These are phyloP conservation scores for Leptatherina wallacei DNA, from an alignment of 2,797 vertebrate species.

Conservation along the genomic window DNA sequence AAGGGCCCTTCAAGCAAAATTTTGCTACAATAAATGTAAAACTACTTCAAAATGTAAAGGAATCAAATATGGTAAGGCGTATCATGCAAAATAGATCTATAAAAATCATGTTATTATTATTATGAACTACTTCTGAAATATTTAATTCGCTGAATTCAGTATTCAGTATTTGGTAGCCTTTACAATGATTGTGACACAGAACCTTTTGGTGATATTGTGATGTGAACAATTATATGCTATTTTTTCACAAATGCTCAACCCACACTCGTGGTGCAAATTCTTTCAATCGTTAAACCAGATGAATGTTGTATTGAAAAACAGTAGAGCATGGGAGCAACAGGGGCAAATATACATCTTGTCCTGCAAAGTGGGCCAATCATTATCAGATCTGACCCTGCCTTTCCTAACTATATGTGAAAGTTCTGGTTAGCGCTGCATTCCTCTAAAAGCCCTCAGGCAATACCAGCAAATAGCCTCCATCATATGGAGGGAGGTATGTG, in stretches of 20 bases:
- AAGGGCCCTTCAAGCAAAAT: not conserved
- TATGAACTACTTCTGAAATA: not conserved
- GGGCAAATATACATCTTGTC: slow-evolving; percentile 46
- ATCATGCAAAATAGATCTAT: too few relatives aligned
- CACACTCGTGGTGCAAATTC: slow-evolving; percentile 45
- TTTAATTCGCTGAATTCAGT: not conserved
- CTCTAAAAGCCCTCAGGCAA: slow-evolving; percentile 49
- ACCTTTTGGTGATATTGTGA: not conserved
- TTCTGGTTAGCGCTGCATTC: slow-evolving; percentile 52
- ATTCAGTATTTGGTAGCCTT: not conserved
- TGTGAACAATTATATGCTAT: slow-evolving; percentile 47
- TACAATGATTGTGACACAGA: not conserved
- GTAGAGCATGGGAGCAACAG: slow-evolving; percentile 8
- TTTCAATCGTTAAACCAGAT: slow-evolving; percentile 54
- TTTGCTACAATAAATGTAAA: not conserved
- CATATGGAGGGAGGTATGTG: slow-evolving; percentile 59
- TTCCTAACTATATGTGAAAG: slow-evolving; percentile 52
- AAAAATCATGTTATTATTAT: too few relatives aligned
- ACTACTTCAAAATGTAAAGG: not conserved
- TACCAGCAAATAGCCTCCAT: slow-evolving; percentile 53
- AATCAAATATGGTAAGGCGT: not conserved
- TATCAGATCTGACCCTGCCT: slow-evolving; percentile 68
- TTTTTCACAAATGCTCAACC: slow-evolving; percentile 39
- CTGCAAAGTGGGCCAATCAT: slow-evolving; percentile 68
- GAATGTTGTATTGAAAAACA: slow-evolving; percentile 45